Evolutionary conservation across 2,113 vertebrate genomes (phyloP), one percentile per base, ranked within the genome.

Genomic region (Varanus salvator): DNA sequence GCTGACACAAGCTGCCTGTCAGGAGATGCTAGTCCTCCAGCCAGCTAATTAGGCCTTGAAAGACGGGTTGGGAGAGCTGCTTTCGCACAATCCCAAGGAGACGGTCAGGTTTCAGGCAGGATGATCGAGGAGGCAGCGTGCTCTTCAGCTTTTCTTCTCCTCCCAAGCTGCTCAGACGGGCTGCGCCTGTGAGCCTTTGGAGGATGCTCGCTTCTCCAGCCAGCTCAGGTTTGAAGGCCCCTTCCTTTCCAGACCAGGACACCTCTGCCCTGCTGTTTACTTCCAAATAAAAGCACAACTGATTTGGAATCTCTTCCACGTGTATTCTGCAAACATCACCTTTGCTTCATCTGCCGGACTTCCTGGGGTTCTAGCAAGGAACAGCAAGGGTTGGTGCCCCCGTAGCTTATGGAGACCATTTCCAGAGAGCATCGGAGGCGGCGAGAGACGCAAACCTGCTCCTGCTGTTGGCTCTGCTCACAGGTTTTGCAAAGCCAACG

Each of bases 41-140:
- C 64, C 27, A 66, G 64, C 64, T 84, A 86, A 86, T 60, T 75
- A 75, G 72, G n/a, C 85, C 71, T 75, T 75, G 85, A 86, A 75
- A 75, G 85, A 54, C 12, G 52, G 68, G 29, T 69, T 31, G 11
- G 71, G 50, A 75, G 9, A 86, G 71, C 44, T 75, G 85, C 82
- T 48, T 48, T 44, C 29, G 50, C 48, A 23, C 48, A 50, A 84
- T 84, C 50, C 50, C 34, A 27, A 74, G 84, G 50, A 85, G 31
- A n/a, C 72, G 48, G 50, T 75, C 84, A 3, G 48, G 31, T 71
- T 74, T 85, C 60, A 34, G 29, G 60, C 64, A 29, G 64, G 44
- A 29, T 68, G 82, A 69, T 69, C 48, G 82, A 69, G 48, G 8
- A 27, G 38, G 38, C 1, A 44, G 12, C 3, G 6, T 69, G 82